phyloP scores from a whole-genome alignment of 2,113 vertebrate species.

The Uria aalge region DNA sequence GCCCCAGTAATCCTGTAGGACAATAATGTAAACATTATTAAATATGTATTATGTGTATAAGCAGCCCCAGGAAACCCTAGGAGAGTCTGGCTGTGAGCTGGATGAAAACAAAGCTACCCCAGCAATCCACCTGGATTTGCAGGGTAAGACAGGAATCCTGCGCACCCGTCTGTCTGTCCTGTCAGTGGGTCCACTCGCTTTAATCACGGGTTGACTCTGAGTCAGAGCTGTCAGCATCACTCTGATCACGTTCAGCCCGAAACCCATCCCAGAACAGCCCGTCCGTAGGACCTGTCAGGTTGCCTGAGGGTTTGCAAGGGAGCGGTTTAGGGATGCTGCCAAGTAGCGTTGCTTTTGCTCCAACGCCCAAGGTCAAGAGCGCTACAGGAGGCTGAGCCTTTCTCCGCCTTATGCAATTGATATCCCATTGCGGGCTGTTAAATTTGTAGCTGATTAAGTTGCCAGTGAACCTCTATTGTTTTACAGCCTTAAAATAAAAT shows the following conservation, averaged over 20 bases:
- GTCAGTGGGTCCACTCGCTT: not conserved
- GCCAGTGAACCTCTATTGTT: not conserved
- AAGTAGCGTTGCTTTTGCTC: not conserved
- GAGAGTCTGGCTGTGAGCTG: not conserved
- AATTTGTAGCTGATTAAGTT: not conserved
- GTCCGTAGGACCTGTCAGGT: not conserved
- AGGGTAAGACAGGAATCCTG: not conserved
- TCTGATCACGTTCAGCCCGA: not conserved
- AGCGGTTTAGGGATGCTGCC: not conserved
- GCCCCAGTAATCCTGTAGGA: not conserved
- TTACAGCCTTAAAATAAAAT: not conserved
- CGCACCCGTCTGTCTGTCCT: fast-evolving
- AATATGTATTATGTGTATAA: not conserved
- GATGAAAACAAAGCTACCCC: not conserved
- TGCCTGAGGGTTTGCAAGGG: not conserved
- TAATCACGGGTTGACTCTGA: not conserved
- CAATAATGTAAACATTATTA: not conserved
- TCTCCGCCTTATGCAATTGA: not conserved
- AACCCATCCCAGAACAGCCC: not conserved
- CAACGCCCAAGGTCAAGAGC: not conserved
- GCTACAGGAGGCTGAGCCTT: not conserved
- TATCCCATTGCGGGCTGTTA: not conserved
- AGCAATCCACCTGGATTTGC: not conserved
- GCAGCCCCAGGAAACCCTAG: not conserved
- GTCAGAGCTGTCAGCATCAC: not conserved